Conservation (phyloP, 2,113 vertebrate species). For the Austrofundulus limnaeus region DNA sequence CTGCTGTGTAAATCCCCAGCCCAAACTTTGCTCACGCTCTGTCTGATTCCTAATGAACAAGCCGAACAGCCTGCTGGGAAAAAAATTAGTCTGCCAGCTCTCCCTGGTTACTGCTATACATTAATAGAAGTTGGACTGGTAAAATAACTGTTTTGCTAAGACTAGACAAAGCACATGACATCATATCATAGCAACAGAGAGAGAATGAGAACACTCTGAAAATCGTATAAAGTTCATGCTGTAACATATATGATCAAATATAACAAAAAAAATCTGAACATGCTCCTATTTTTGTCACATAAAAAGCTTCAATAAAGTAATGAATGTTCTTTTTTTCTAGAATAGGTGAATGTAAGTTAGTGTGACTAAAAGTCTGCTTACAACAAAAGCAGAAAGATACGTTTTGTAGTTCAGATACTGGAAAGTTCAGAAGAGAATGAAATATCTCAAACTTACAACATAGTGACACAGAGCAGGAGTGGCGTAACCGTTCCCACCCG, state of each 20-base stretch:
- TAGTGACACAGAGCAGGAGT: conserved; percentile 3
- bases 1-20: conserved; percentile 67
- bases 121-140: conserved; percentile 37
- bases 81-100: conserved; percentile 19
- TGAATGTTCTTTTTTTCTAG: neutral
- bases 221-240: neutral
- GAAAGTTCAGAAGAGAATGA: neutral
- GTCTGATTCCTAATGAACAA: conserved; percentile 61
- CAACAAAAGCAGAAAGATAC: neutral
- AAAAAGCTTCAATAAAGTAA: neutral
- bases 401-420: neutral
- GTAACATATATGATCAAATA: neutral
- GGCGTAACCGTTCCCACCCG: conserved; percentile 25
- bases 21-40: conserved; percentile 71
- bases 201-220: conserved; percentile 13
- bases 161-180: conserved; percentile 47
- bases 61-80: conserved; percentile 50
- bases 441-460: conserved; percentile 11
- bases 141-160: conserved; percentile 33
- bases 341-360: too few species aligned
- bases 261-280: neutral
- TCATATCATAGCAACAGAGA: conserved; percentile 34
- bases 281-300: neutral
- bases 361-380: neutral
- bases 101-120: conserved; percentile 22